These are phyloP conservation scores for Corbicula japonica DNA, from an alignment of 2,888 invertebrate species.

Conservation along the genomic window DNA sequence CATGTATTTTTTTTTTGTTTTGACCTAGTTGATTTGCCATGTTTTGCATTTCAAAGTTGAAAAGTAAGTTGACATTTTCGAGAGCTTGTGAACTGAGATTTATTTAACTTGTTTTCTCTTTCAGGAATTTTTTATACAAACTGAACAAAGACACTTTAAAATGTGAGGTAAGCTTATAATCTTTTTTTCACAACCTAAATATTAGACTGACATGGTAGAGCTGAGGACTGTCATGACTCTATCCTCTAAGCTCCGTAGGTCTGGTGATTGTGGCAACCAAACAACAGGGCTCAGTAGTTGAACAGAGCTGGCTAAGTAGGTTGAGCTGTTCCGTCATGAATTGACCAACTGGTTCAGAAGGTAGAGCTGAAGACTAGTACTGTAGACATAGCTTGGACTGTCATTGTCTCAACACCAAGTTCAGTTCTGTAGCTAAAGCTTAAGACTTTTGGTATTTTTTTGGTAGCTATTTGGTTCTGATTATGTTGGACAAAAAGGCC, in stretches of 20 bases:
- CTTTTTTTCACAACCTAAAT: not conserved
- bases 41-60: not conserved
- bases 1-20: too few relatives aligned
- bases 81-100: not conserved
- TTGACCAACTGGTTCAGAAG: too few relatives aligned
- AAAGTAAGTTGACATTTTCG: not conserved
- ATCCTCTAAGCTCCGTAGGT: not conserved
- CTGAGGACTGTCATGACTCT: not conserved
- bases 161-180: constrained; percentile 16
- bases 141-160: not conserved
- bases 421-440: too few relatives aligned
- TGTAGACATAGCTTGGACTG: too few relatives aligned
- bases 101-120: constrained; percentile 9
- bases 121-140: constrained; percentile 32
- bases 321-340: too few relatives aligned
- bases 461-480: too few relatives aligned
- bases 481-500: too few relatives aligned
- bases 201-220: not conserved
- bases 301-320: not conserved
- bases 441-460: too few relatives aligned
- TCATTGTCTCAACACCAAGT: too few relatives aligned
- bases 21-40: not conserved
- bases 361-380: too few relatives aligned
- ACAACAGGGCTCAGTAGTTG: not conserved
- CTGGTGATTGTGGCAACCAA: not conserved